A percentile compares a stretch with the other conserved stretches of the same genome.
These are phyloP conservation scores for Proteles cristata DNA, from an alignment of 2,113 vertebrate genomes.

Conservation along the genomic window DNA sequence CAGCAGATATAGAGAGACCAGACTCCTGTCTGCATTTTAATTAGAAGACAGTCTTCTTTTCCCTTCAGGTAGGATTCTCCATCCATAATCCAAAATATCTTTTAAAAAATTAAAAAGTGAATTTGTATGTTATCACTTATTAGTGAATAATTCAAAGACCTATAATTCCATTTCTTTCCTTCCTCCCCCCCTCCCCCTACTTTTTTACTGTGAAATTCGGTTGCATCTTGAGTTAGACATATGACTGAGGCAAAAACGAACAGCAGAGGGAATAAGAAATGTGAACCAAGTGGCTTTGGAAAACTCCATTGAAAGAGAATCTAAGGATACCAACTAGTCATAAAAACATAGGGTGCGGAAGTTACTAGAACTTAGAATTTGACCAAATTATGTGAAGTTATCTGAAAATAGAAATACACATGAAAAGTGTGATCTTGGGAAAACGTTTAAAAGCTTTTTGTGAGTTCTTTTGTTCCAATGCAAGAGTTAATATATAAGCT, in stretches of 20 bases:
- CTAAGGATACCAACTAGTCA: background rate
- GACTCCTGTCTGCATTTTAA: slow-evolving; percentile 44
- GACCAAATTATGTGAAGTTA: background rate
- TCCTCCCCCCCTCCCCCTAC: too few relatives aligned
- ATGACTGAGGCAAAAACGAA: background rate
- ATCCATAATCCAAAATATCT: background rate
- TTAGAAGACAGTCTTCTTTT: slow-evolving; percentile 52
- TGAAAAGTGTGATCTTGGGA: background rate
- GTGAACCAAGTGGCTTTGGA: slow-evolving; percentile 18
- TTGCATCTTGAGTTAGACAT: slow-evolving; percentile 39
- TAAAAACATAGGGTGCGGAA: background rate
- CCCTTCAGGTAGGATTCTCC: slow-evolving; percentile 54
- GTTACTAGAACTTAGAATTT: background rate
- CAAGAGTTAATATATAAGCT: background rate
- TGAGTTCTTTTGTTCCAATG: background rate
- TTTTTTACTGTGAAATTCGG: slow-evolving; percentile 3
- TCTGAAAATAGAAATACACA: background rate
- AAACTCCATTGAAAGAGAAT: slow-evolving; percentile 28
- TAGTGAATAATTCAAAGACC: background rate
- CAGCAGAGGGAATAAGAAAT: slow-evolving; percentile 18
- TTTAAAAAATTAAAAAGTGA: slow-evolving; percentile 53
- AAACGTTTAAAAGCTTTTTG: background rate
- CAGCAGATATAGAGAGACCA: slow-evolving; percentile 61
- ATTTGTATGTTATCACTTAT: slow-evolving; percentile 44
- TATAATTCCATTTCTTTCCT: background rate